phyloP scores from a whole-genome alignment of 2,113 vertebrate species.

The Python bivittatus region DNA sequence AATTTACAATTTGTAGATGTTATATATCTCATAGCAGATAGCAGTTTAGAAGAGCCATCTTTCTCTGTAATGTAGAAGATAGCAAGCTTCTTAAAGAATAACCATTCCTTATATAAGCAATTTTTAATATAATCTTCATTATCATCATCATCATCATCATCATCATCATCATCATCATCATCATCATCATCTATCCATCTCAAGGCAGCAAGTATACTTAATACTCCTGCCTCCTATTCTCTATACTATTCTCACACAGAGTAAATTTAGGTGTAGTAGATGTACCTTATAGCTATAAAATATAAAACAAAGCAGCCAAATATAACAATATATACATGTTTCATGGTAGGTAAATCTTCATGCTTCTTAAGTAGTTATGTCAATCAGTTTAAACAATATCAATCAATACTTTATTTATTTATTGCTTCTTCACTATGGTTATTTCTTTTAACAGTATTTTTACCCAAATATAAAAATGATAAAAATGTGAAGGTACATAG shows the following conservation, averaged over 20 bases:
- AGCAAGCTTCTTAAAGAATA: background rate
- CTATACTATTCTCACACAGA: no score
- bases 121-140: background rate
- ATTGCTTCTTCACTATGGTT: background rate
- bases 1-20: background rate
- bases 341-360: background rate
- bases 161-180: no score
- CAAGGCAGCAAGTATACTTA: no score
- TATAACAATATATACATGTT: background rate
- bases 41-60: background rate
- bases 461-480: background rate
- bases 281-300: no score
- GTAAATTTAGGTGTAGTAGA: background rate
- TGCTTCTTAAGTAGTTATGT: background rate
- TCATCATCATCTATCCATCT: no score
- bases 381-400: background rate
- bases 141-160: no score
- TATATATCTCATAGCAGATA: background rate
- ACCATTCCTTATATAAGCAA: background rate
- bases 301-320: background rate
- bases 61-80: background rate
- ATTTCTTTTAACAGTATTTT: background rate
- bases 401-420: background rate
- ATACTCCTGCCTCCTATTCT: no score
- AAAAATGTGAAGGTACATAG: background rate